Percentiles rank a stretch among this genome's conserved stretches.
Evolutionary conservation across 1,140 invertebrate genomes (phyloP).

Genomic region (Radopholus similis): DNA sequence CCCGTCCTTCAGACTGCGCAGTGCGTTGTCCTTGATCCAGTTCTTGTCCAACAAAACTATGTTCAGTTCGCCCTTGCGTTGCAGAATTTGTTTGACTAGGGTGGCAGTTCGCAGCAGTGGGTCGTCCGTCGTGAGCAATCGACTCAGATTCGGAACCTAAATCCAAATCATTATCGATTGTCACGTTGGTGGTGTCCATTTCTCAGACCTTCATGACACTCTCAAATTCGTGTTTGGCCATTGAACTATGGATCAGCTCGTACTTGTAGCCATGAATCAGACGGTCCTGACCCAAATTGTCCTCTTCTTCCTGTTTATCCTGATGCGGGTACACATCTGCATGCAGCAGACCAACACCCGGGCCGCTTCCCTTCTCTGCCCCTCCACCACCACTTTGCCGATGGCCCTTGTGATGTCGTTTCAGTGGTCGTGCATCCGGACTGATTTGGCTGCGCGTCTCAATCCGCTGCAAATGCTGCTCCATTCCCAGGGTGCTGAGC

Average conservation of each 20-base stretch:
- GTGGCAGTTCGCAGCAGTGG: constrained; percentile 7
- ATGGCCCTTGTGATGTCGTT: constrained; percentile 1
- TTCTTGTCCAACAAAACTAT: constrained; percentile 33
- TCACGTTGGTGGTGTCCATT: too few species aligned
- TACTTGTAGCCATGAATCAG: constrained; percentile 25
- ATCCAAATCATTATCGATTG: too few species aligned
- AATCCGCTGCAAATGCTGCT: constrained; percentile 14
- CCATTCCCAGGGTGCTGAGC: too few species aligned
- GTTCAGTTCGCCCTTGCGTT: constrained; percentile 35
- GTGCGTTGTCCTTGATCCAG: constrained; percentile 37
- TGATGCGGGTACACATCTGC: constrained; percentile 46
- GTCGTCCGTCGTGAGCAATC: constrained; percentile 25
- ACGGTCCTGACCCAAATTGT: constrained; percentile 36
- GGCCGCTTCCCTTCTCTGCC: not conserved
- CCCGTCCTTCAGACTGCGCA: constrained; percentile 13
- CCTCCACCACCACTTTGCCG: constrained; percentile 14
- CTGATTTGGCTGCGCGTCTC: constrained; percentile 9
- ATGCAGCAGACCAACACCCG: constrained; percentile 4
- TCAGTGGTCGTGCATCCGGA: constrained; percentile 15
- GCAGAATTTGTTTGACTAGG: constrained; percentile 29
- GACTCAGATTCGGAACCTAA: too few species aligned
- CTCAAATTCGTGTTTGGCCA: constrained; percentile 30
- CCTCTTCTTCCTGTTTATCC: constrained; percentile 40
- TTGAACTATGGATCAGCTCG: constrained; percentile 13
- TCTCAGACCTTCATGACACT: constrained; percentile 28